These are phyloP conservation scores for Stichodactyla mertensii DNA, from an alignment of 64 coral and sea anemone genomes.

Conservation along the genomic window DNA sequence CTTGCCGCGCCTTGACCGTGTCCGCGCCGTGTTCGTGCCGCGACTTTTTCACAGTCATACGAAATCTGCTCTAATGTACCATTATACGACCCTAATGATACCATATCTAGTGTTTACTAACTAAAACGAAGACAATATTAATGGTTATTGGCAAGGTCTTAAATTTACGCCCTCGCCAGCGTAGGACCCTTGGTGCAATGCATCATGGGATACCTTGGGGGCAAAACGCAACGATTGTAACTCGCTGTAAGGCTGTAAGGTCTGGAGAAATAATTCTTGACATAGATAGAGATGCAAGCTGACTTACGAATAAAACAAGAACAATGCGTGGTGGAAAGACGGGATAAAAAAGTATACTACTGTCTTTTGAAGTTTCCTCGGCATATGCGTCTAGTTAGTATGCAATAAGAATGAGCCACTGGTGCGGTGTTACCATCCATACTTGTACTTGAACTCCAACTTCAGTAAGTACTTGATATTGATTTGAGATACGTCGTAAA, in stretches of 20 bases:
- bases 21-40: too few relatives aligned
- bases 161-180: too few relatives aligned
- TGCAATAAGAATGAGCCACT: neutral
- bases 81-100: neutral
- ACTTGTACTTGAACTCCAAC: slow-evolving; percentile 89
- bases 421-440: slow-evolving; percentile 52
- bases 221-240: neutral
- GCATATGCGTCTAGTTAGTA: neutral
- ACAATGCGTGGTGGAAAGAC: neutral
- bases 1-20: too few relatives aligned
- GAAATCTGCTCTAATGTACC: too few relatives aligned
- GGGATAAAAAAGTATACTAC: neutral
- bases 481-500: slow-evolving; percentile 93
- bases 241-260: neutral
- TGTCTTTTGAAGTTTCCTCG: neutral
- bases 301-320: neutral
- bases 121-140: too few relatives aligned
- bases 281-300: neutral
- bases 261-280: neutral
- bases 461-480: slow-evolving; percentile 95
- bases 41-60: too few relatives aligned
- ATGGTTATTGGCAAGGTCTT: too few relatives aligned
- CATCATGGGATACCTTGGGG: too few relatives aligned
- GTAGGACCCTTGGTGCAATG: too few relatives aligned
- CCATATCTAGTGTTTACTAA: neutral